Percentiles rank a stretch among this genome's conserved stretches.
Evolutionary conservation across 2,113 vertebrate genomes (phyloP).

Genomic region (Poeciliopsis occidentalis): DNA sequence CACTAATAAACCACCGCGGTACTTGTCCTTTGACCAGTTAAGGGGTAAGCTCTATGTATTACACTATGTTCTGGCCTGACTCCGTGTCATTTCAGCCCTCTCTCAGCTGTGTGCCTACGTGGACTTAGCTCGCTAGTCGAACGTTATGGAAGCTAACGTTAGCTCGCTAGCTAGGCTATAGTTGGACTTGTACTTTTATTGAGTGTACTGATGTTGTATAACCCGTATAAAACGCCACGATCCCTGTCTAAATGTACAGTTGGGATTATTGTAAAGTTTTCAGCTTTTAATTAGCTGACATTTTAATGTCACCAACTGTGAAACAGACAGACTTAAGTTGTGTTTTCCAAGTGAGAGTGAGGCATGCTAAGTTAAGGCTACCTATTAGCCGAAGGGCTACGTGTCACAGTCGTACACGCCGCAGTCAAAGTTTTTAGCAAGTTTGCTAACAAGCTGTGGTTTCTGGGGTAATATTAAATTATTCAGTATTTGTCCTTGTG

Average conservation of each 20-base stretch:
- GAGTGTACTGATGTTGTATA: background rate
- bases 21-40: background rate
- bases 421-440: constrained; percentile 77
- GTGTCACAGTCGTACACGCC: constrained; percentile 80
- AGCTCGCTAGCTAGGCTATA: constrained; percentile 58
- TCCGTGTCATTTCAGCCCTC: constrained; percentile 72
- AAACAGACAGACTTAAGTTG: constrained; percentile 43
- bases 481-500: background rate
- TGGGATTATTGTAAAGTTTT: background rate
- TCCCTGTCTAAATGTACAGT: fast-evolving
- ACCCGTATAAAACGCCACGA: background rate
- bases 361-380: constrained; percentile 32
- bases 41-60: background rate
- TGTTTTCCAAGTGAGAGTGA: constrained; percentile 46
- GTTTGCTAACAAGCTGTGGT: constrained; percentile 66
- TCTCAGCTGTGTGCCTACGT: constrained; percentile 82
- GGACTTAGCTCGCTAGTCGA: constrained; percentile 74
- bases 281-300: background rate
- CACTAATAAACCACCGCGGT: background rate
- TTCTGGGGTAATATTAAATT: constrained; percentile 1
- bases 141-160: constrained; percentile 55
- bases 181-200: constrained; percentile 43
- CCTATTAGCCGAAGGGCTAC: constrained; percentile 68
- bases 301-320: constrained; percentile 9
- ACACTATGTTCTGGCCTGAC: constrained; percentile 68